Base-by-base conservation (phyloP, 2,797 vertebrate species). In the Lutjanus argentimaculatus region DNA sequence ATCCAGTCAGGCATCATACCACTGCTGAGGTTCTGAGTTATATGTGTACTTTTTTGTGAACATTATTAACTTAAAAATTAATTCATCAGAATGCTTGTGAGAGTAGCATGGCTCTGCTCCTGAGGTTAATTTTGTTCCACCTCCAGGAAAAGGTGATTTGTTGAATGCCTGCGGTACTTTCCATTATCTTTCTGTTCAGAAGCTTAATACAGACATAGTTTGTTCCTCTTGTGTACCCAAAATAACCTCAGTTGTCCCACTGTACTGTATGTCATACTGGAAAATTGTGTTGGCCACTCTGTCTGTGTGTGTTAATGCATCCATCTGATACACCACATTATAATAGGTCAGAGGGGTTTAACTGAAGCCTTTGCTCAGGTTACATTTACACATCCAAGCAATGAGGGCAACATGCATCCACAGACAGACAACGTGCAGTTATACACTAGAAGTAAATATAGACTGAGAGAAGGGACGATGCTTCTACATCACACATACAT, bases 191-290 rank as follows among this genome's bases (percentile, higher is more conserved):
- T 19, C 55, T 51, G 15, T 77, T 65, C 45, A 56, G 64, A 58
- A 59, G 80, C 52, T 77, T 75, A 78, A 81, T 62, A 51, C 30
- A 56, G 62, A 66, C 64, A 62, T 7, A n/a, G 72, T 75, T 84
- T 79, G 71, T 79, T 81, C 65, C 67, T 10, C 67, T 49, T 67
- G 64, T 84, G 51, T 40, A 69, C 52, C 59, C 10, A 81, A 82
- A 92, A 90, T 89, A 92, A 79, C 84, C 49, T 21, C 25, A 51
- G 49, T 70, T 73, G 72, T 63, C 63, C 59, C 64, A 22, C 36
- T 64, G 56, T 36, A 36, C 30, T 36, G 30, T 49, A 46, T 86
- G 80, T 85, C 76, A 63, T 86, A 25, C 22, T 80, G 79, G 82
- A 83, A 75, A 78, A 74, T 45, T 56, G 42, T 56, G 10, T 75